Percentiles rank a stretch among this genome's conserved stretches.
Evolutionary conservation across 2,888 invertebrate species (phyloP).

Genomic region (Pandemis heparana): DNA sequence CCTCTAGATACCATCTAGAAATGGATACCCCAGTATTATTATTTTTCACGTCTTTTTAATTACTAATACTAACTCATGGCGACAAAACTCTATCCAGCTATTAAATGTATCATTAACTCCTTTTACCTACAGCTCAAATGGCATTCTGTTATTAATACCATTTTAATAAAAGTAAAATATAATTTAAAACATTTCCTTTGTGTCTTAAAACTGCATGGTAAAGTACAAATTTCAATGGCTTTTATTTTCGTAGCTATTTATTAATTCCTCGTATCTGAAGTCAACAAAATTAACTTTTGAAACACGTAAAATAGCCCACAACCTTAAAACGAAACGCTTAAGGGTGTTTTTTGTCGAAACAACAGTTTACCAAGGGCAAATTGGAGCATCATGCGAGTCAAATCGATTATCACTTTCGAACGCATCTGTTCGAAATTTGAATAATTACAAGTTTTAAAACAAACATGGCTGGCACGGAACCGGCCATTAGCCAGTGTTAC

Average conservation of each 20-base stretch:
- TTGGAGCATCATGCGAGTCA: conserved; percentile 39
- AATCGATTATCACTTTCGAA: conserved; percentile 70
- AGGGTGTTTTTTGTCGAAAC: conserved; percentile 23
- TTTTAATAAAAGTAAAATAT: background rate
- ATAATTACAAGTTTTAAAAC: conserved; percentile 77
- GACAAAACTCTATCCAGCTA: conserved; percentile 44
- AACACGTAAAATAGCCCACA: background rate
- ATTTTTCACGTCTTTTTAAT: background rate
- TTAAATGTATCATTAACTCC: conserved; percentile 65
- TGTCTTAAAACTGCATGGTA: background rate
- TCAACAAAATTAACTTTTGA: background rate
- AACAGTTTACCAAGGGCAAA: conserved; percentile 9
- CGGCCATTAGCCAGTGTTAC: conserved; percentile 67
- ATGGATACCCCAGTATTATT: background rate
- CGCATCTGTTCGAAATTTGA: conserved; percentile 82
- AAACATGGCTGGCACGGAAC: conserved; percentile 66
- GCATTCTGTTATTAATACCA: conserved; percentile 19
- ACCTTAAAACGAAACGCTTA: background rate
- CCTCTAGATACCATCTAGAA: too few relatives aligned
- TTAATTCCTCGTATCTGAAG: conserved; percentile 7
- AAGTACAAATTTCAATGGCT: background rate
- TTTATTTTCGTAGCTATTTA: background rate
- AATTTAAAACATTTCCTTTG: background rate
- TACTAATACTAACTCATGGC: conserved; percentile 1
- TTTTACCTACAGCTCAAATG: conserved; percentile 51